A percentile compares a stretch with the other conserved stretches of the same genome.
phyloP scores from a whole-genome alignment of 2,888 invertebrate species.

The Spodoptera exigua region DNA sequence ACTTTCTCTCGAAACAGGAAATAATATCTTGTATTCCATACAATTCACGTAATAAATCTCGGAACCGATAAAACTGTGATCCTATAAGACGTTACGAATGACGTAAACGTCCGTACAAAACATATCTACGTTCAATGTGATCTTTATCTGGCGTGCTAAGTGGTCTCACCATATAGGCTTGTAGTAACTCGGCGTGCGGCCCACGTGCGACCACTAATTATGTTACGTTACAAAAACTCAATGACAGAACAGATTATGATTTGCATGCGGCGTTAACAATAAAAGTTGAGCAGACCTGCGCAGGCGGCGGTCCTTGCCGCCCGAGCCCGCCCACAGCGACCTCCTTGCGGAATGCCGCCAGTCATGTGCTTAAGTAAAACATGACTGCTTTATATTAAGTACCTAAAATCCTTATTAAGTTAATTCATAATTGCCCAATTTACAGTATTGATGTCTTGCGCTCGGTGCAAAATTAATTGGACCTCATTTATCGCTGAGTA shows the following conservation, averaged over 20 bases:
- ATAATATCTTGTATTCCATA: neutral
- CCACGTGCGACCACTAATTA: conserved; percentile 68
- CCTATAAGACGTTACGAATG: conserved; percentile 12
- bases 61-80: conserved; percentile 6
- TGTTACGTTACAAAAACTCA: conserved; percentile 75
- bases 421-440: conserved; percentile 37
- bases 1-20: too few species aligned
- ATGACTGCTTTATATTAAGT: conserved; percentile 55
- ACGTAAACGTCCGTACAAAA: conserved; percentile 27
- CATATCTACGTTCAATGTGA: conserved; percentile 33
- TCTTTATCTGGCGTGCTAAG: conserved; percentile 33
- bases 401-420: conserved; percentile 47
- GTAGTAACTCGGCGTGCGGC: conserved; percentile 57
- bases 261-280: conserved; percentile 75
- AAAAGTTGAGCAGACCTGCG: conserved; percentile 58
- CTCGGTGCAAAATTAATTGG: conserved; percentile 27
- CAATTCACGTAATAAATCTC: neutral
- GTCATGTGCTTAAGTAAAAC: conserved; percentile 52
- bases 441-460: conserved; percentile 31
- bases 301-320: conserved; percentile 65
- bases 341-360: conserved; percentile 52
- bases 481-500: conserved; percentile 11
- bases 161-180: conserved; percentile 48
- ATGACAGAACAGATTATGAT: conserved; percentile 74
- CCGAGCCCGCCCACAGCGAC: conserved; percentile 60